A percentile compares a stretch with the other conserved stretches of the same genome.
phyloP scores from a whole-genome alignment of 2,113 vertebrate genomes.

The Gila orcuttii region DNA sequence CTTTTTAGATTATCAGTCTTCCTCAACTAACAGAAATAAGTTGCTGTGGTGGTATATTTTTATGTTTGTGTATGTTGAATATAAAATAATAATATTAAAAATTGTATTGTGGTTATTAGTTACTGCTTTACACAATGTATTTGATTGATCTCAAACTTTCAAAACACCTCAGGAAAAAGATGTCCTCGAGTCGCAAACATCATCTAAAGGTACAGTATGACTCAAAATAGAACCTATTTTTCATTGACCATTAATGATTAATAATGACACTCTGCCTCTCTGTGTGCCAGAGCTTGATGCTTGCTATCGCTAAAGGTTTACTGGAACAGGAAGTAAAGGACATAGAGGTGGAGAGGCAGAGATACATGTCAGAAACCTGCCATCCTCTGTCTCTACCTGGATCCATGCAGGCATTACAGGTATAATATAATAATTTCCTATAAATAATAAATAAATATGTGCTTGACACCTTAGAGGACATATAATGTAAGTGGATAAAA shows the following conservation, averaged over 20 bases:
- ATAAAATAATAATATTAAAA: neutral
- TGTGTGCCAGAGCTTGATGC: slow-evolving; percentile 89
- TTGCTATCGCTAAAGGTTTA: slow-evolving; percentile 86
- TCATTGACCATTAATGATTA: neutral
- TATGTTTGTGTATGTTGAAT: neutral
- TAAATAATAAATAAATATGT: neutral
- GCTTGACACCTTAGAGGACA: neutral
- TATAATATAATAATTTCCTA: slow-evolving; percentile 48
- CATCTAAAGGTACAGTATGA: slow-evolving; percentile 86
- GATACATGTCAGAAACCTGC: slow-evolving; percentile 86
- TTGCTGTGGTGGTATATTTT: neutral
- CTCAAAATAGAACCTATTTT: neutral
- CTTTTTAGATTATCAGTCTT: neutral
- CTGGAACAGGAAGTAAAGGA: slow-evolving; percentile 85
- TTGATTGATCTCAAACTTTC: slow-evolving; percentile 29
- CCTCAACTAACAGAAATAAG: neutral
- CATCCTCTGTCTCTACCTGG: slow-evolving; percentile 80
- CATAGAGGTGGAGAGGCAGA: slow-evolving; percentile 78
- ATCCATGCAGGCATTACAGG: slow-evolving; percentile 87
- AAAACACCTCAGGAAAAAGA: slow-evolving; percentile 79
- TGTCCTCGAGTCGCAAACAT: slow-evolving; percentile 90
- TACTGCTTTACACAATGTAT: neutral
- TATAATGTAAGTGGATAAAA: neutral
- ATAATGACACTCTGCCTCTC: neutral
- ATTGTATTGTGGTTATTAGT: no score